Evolutionary conservation across 2,888 invertebrate species (phyloP), one percentile per base, ranked within the genome.

Genomic region (Girardia tigrina): DNA sequence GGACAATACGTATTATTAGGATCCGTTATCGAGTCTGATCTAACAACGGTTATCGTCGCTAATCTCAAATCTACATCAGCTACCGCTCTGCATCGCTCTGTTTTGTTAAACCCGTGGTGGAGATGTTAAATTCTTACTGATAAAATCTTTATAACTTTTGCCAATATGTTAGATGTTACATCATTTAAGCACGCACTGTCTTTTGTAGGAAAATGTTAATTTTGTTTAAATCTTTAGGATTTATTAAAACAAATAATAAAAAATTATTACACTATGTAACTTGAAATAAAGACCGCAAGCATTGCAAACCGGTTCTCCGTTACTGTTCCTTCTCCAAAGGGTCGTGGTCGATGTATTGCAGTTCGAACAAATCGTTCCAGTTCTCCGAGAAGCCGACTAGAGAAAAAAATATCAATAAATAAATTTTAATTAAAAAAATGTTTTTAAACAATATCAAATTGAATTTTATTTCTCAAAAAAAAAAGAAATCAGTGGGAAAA

Each of bases 241-340:
- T 26, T 70, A 70, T 8, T 14, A 26, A 12, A 14, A 26, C n/a
- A 70, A 8, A 70, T 8, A n/a, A n/a, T 12, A 28, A 26, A 23
- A 27, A 6, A 23, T 12, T 77, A 77, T 77, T 78, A 86, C 85
- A 80, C 88, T 89, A 84, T 97, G 97, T 79, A 97, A 87, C 85
- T 97, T 97, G 87, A 85, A 97, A 86, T 97, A 97, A 26, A 97
- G 89, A 0, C 97, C 97, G 85, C 97, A 97, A 28, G 97, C 97
- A 86, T 97, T 97, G 86, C 97, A 97, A 29, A 98, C 97, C 0
- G 95, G 92, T 85, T 97, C 94, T 14, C 97, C 97, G 80, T 89
- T 87, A 78, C 90, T 87, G 87, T 97, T 97, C 79, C 97, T 88
- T 77, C 97, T 88, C 97, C 98, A 98, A 79, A 98, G 87, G 12